Evolutionary conservation across 1,140 invertebrate species (phyloP).

Genomic region (Drosophila auraria): DNA sequence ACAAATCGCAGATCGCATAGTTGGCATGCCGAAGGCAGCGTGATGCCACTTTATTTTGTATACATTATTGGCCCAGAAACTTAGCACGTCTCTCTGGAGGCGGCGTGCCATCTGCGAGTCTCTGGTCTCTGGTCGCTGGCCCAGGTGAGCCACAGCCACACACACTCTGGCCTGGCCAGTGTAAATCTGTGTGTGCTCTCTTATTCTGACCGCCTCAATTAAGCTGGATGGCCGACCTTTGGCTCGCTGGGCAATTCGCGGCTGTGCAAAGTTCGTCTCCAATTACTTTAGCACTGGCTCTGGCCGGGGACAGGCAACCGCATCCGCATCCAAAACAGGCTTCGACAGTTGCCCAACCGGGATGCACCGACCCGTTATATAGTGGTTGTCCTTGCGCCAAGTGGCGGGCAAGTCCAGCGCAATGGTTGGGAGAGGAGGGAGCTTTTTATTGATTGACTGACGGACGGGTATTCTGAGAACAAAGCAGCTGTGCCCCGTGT

Average conservation of each 20-base stretch:
- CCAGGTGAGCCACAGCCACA: constrained; percentile 5
- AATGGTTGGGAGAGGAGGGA: not conserved
- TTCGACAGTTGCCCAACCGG: constrained; percentile 1
- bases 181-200: not conserved
- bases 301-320: not conserved
- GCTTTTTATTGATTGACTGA: constrained; percentile 40
- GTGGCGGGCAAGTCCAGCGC: not conserved
- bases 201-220: constrained; percentile 44
- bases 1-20: constrained; percentile 26
- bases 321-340: constrained; percentile 24
- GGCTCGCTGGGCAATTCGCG: constrained; percentile 12
- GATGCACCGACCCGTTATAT: constrained; percentile 22
- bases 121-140: constrained; percentile 14
- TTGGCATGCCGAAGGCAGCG: constrained; percentile 17
- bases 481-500: constrained; percentile 39
- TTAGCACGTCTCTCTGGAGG: constrained; percentile 40
- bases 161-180: not conserved
- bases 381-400: constrained; percentile 30
- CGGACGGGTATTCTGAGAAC: constrained; percentile 30
- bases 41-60: constrained; percentile 28
- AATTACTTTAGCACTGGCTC: constrained; percentile 34
- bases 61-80: constrained; percentile 28
- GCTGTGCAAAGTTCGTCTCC: constrained; percentile 42
- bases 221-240: constrained; percentile 44
- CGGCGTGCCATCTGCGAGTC: constrained; percentile 41